These are phyloP conservation scores for Hylia prasina DNA, from an alignment of 2,113 vertebrate genomes.

Conservation along the genomic window DNA sequence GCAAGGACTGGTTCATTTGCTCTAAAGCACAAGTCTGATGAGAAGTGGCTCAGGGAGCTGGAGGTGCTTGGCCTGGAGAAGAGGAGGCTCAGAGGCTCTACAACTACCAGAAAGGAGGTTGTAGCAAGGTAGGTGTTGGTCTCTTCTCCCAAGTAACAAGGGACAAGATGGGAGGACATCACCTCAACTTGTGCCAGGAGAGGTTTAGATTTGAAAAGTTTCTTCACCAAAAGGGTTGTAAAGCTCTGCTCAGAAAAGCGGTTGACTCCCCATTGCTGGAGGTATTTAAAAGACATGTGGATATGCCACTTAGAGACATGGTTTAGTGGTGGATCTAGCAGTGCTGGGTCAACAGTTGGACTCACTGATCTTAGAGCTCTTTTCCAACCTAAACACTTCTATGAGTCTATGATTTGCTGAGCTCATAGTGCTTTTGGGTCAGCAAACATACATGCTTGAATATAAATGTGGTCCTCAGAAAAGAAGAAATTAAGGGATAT, in stretches of 20 bases:
- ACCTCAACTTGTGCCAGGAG: neutral
- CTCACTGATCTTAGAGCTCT: neutral
- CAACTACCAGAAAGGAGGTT: neutral
- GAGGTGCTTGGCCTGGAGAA: neutral
- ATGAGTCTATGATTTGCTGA: neutral
- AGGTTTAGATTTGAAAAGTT: neutral
- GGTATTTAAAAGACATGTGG: neutral
- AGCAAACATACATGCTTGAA: neutral
- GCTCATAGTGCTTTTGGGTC: neutral
- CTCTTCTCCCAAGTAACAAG: neutral
- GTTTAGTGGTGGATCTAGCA: neutral
- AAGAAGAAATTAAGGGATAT: neutral
- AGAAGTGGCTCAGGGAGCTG: neutral
- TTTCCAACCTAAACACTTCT: neutral
- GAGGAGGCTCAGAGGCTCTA: neutral
- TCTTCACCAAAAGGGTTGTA: neutral
- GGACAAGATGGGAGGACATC: neutral
- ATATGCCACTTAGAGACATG: neutral
- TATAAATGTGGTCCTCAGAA: neutral
- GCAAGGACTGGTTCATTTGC: neutral
- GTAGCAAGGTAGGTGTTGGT: neutral
- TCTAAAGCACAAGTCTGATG: neutral
- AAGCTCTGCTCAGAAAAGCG: neutral
- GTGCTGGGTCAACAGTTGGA: neutral
- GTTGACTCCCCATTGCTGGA: neutral